phyloP scores from a whole-genome alignment of 1,140 invertebrate genomes.

The Halotydeus destructor region DNA sequence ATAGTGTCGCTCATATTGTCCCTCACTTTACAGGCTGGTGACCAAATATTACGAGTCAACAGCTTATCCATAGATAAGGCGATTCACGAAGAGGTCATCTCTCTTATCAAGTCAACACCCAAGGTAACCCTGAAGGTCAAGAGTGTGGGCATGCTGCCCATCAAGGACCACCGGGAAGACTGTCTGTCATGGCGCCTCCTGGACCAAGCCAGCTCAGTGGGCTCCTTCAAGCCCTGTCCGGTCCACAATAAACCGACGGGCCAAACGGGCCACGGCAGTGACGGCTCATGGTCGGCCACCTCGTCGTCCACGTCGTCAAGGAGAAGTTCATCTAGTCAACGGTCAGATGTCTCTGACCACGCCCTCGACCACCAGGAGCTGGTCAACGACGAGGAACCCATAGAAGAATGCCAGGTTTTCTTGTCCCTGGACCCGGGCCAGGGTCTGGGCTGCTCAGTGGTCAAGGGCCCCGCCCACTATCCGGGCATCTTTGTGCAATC shows the following conservation, averaged over 20 bases:
- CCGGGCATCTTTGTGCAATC: conserved; percentile 66
- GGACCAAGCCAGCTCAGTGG: background rate
- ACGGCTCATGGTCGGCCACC: background rate
- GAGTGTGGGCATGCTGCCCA: conserved; percentile 15
- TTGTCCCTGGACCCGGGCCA: background rate
- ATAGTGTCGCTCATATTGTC: conserved; percentile 20
- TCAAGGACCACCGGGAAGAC: conserved; percentile 16
- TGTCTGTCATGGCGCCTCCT: conserved; percentile 11
- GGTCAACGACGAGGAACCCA: too few relatives aligned
- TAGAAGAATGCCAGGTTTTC: conserved; percentile 4
- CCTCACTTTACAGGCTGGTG: conserved; percentile 62
- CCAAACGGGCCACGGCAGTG: background rate
- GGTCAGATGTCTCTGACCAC: background rate
- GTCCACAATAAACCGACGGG: conserved; percentile 1
- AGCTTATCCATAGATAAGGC: conserved; percentile 31
- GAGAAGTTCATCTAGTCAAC: too few relatives aligned
- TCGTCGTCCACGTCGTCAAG: background rate
- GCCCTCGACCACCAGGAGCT: too few relatives aligned
- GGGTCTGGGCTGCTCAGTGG: conserved; percentile 11
- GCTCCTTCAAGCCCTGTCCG: conserved; percentile 1
- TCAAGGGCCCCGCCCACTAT: conserved; percentile 42
- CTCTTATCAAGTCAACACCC: conserved; percentile 16
- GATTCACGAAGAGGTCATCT: conserved; percentile 19
- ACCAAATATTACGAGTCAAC: conserved; percentile 79
- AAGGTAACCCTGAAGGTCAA: conserved; percentile 18